phyloP scores from a whole-genome alignment of 2,113 vertebrate genomes.

The Laticauda colubrina region DNA sequence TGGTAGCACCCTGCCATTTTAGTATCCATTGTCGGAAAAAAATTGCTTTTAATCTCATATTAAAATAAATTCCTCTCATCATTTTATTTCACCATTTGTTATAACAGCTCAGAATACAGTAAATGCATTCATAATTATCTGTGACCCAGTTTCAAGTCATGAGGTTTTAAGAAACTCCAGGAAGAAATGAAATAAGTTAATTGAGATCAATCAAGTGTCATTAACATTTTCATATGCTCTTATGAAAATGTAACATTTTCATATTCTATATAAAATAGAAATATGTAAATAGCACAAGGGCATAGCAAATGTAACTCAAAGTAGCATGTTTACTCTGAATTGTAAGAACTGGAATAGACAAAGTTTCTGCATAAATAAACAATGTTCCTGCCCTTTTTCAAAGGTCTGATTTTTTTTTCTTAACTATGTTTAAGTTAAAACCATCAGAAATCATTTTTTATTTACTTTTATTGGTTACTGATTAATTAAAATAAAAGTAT shows the following conservation, averaged over 20 bases:
- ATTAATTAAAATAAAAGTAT: slow-evolving; percentile 1
- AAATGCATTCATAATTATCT: background rate
- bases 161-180: background rate
- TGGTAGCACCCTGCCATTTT: background rate
- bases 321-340: background rate
- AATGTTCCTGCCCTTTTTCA: background rate
- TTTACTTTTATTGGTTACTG: background rate
- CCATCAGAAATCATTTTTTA: background rate
- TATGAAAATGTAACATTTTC: background rate
- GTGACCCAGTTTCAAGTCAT: background rate
- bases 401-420: slow-evolving; percentile 1
- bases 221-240: slow-evolving; percentile 2
- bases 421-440: background rate
- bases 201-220: background rate
- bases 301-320: background rate
- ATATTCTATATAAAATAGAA: slow-evolving; percentile 18
- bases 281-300: background rate
- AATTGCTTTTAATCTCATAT: background rate
- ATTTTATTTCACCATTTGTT: slow-evolving; percentile 17
- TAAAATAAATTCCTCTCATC: background rate
- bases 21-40: background rate
- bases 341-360: slow-evolving; percentile 8
- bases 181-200: slow-evolving; percentile 18
- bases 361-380: background rate
- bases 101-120: background rate